Percentiles rank a stretch among this genome's conserved stretches.
Evolutionary conservation across 30 jellyfish, hydroid and myxozoan species (phyloP).

Genomic region (Chironex yamaguchii): DNA sequence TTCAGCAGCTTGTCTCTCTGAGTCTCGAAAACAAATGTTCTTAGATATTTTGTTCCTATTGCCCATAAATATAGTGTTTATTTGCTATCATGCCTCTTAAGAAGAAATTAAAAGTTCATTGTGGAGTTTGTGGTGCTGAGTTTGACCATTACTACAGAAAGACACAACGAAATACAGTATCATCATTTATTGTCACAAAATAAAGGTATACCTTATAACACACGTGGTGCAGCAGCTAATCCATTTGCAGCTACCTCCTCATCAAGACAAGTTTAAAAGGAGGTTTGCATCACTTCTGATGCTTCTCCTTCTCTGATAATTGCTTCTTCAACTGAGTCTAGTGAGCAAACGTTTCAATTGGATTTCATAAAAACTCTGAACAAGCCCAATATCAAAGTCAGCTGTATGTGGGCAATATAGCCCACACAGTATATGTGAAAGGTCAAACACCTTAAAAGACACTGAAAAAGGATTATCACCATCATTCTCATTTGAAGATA

Average conservation of each 20-base stretch:
- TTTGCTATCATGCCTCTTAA: slow-evolving; percentile 11
- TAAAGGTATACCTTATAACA: slow-evolving; percentile 6
- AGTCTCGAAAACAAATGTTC: too few relatives aligned
- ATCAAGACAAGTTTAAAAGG: not conserved
- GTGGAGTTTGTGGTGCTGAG: slow-evolving; percentile 20
- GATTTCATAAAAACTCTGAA: not conserved
- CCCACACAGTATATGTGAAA: slow-evolving; percentile 8
- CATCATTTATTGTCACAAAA: too few relatives aligned
- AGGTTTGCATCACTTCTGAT: too few relatives aligned
- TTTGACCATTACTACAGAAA: slow-evolving; percentile 19
- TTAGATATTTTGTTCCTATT: too few relatives aligned
- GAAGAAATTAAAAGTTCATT: not conserved
- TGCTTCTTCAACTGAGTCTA: too few relatives aligned
- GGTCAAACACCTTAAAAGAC: slow-evolving; percentile 3
- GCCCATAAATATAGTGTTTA: too few relatives aligned
- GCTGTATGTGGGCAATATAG: slow-evolving; percentile 14
- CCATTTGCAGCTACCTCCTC: slow-evolving; percentile 11
- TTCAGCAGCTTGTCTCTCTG: too few relatives aligned
- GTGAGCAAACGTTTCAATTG: slow-evolving; percentile 11
- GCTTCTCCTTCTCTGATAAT: too few relatives aligned
- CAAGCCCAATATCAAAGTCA: not conserved
- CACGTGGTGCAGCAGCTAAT: slow-evolving; percentile 14
- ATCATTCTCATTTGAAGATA: slow-evolving; percentile 3
- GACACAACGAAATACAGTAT: too few relatives aligned
- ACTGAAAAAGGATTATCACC: not conserved